Base-by-base conservation (phyloP, 2,888 invertebrate genomes). In the Coleophora flavipennella region DNA sequence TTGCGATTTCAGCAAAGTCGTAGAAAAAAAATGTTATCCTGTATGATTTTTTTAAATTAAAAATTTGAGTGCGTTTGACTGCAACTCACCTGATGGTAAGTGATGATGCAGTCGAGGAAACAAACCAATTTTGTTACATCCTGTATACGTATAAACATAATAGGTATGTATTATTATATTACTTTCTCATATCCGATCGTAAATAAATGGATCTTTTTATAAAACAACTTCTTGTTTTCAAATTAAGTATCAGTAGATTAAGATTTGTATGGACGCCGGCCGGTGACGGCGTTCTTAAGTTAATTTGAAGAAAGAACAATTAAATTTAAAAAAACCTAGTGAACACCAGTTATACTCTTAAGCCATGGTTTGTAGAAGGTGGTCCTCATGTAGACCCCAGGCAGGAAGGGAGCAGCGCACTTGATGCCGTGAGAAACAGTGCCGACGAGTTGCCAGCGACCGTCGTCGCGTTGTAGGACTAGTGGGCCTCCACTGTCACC, bases 351-450 rank as follows among this genome's bases (percentile, higher is more conserved):
- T 57, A 95, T 91, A 55, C 91, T 91, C 64, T 91, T 91, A 43
- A 96, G 87, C 96, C 96, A 96, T 1, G 95, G 94, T 61, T 95
- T 95, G 73, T 95, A 96, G 76, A 86, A 95, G 0, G 94, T 92
- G 45, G 96, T 96, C 53, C 95, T 87, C 96, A 96, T 96, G 72
- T 96, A 96, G 29, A 96, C 95, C 8, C 96, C 96, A 0, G 96
- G 96, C 20, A 96, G 78, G 77, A 94, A 95, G 0, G 96, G 95
- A 3, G 95, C 93, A 0, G 96, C 96, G 60, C 96, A 96, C 63
- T 95, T 95, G 55, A 96, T 96, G n/a, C 96, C 96, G 58, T 96
- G 96, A 7, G 95, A 96, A 0, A 96, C 96, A 0, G 96, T 96
- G 6, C 96, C 96, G 1, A 93, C 94, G 4, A 96, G 80, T 48